Base-by-base conservation (phyloP, 2,888 invertebrate genomes). In the Melanophora roralis region DNA sequence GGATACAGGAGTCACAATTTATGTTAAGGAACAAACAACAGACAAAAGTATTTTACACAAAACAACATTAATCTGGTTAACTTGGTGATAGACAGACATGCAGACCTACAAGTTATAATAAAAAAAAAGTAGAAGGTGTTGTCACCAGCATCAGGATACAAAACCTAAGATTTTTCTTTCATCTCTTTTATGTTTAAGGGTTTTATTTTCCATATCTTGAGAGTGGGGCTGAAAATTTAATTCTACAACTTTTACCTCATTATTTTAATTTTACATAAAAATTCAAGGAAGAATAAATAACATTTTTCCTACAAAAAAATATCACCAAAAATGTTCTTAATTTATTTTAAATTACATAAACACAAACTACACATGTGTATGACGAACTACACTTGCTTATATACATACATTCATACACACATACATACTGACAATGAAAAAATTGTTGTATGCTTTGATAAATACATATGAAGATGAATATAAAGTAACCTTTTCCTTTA, bases 331-430 rank as follows among this genome's bases (percentile, higher is more conserved):
- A 47, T 73, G 49, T 76, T 73, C 71, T 68, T 77, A 81, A 81
- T 81, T 81, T 81, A 78, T 75, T 72, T 81, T 57, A 81, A 81
- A 75, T 78, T 49, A 71, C 43, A 65, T 21, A 8, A 43, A 40
- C 53, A 27, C 71, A 82, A 72, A 65, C 55, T 69, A 62, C 69
- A 78, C 71, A 83, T 84, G 84, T 78, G 73, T 78, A 77, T 80
- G 68, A 81, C 81, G 82, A 78, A 79, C 62, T 60, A 73, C 34
- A 51, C 55, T n/a, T n/a, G n/a, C n/a, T n/a, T n/a, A n/a, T n/a
- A n/a, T n/a, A n/a, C n/a, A n/a, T n/a, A n/a, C n/a, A n/a, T n/a
- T n/a, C n/a, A n/a, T n/a, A n/a, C n/a, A n/a, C n/a, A n/a, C n/a
- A n/a, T n/a, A n/a, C n/a, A n/a, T n/a, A n/a, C n/a, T n/a, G n/a